A percentile compares a stretch with the other conserved stretches of the same genome.
phyloP scores from a whole-genome alignment of 1,140 invertebrate genomes.

The Mizuhopecten yessoensis region DNA sequence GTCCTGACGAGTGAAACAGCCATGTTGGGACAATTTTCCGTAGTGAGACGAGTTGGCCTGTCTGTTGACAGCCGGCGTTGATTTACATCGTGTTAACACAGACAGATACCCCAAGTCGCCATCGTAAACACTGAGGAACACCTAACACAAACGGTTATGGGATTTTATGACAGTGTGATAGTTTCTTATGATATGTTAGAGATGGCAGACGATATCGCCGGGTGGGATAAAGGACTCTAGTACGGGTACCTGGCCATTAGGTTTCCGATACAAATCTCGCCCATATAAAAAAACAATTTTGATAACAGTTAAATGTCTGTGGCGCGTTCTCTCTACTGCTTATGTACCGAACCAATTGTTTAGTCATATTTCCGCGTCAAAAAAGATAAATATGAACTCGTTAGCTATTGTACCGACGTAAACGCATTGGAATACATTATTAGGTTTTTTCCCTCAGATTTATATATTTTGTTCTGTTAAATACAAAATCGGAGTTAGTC shows the following conservation, averaged over 20 bases:
- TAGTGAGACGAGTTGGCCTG: neutral
- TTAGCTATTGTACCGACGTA: too few species aligned
- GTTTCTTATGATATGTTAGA: neutral
- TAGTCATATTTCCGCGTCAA: too few species aligned
- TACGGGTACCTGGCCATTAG: neutral
- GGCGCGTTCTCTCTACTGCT: too few species aligned
- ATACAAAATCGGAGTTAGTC: too few species aligned
- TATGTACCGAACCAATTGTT: too few species aligned
- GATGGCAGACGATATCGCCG: neutral
- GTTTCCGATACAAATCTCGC: neutral
- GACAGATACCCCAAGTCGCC: neutral
- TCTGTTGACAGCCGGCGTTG: neutral
- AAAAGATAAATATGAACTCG: too few species aligned
- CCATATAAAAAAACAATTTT: too few species aligned
- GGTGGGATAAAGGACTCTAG: neutral
- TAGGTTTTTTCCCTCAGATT: too few species aligned
- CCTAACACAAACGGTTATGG: neutral
- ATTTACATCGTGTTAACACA: neutral
- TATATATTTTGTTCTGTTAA: too few species aligned
- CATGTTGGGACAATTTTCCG: neutral
- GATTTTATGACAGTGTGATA: slow-evolving; percentile 5
- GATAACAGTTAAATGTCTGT: too few species aligned
- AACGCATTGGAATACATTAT: too few species aligned
- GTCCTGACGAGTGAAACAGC: neutral
- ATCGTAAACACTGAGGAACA: neutral